Evolutionary conservation across 2,888 invertebrate species (phyloP), one percentile per base, ranked within the genome.

Genomic region (Mesorhabditis belari): DNA sequence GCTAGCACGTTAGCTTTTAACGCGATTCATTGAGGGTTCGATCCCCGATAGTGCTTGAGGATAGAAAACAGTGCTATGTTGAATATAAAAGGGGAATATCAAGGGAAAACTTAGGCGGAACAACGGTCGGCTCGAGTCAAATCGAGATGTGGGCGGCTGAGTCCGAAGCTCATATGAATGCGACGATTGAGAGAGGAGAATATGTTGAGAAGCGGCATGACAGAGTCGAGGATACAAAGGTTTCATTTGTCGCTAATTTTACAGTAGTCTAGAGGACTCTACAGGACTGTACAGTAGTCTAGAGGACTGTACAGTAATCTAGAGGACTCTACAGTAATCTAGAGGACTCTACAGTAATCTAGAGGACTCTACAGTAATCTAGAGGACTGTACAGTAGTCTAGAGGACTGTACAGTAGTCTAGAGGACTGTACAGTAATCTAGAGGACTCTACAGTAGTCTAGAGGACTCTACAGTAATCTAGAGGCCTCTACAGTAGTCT

Each of bases 151-250:
- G 73, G 72, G 55, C 82, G 9, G 69, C 69, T 57, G 77, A 82
- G 58, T 82, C 82, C 0, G 75, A 77, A 44, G 67, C 67, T 4
- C 79, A 82, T 29, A 65, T 80, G 54, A 70, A 75, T 52, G 76
- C 77, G n/a, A 81, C 82, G 12, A 57, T 73, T 51, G 72, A 69
- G 23, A 63, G 82, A 26, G 75, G 77, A 57, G 71, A 71, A 9
- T 71, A 74, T 55, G 71, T 80, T 27, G 76, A 76, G 61, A 80
- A 79, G 58, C 58, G 76, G 53, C 64, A 64, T 28, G 71, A 71
- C 23, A 27, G 74, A 17, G 76, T 35, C 44, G 12, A 35, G 2
- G 44, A n/a, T n/a, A n/a, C 44, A 9, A 35, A 35, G 44, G 44
- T 35, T 35, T 35, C 9, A 35, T 35, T 35, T 35, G 35, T 35